These are phyloP conservation scores for Papilio gigon DNA, from an alignment of 2,888 invertebrate species.

Conservation along the genomic window DNA sequence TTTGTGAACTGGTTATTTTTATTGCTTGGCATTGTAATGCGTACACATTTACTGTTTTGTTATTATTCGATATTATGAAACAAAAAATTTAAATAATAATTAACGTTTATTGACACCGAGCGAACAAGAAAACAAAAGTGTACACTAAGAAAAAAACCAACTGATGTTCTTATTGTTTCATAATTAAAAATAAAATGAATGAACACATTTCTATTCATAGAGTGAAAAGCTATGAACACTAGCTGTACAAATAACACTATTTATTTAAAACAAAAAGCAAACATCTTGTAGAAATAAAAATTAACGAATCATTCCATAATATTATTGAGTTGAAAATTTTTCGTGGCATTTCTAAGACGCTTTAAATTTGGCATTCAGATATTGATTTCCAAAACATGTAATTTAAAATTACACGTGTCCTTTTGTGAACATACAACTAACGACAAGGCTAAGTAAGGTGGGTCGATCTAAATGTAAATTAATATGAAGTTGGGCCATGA, in stretches of 20 bases:
- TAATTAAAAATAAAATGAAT: not conserved
- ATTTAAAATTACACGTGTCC: not conserved
- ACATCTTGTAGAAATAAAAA: too few relatives aligned
- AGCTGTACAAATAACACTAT: not conserved
- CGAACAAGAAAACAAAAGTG: not conserved
- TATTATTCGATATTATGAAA: too few relatives aligned
- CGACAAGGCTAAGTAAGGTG: slow-evolving; percentile 8
- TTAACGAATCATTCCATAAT: too few relatives aligned
- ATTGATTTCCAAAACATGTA: not conserved
- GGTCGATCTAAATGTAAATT: not conserved
- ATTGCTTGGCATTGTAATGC: too few relatives aligned
- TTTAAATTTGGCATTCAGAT: not conserved
- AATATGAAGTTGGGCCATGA: not conserved
- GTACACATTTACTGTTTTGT: too few relatives aligned
- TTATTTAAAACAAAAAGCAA: not conserved
- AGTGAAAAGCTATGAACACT: not conserved
- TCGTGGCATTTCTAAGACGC: not conserved
- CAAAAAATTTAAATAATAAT: too few relatives aligned
- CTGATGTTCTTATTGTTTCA: not conserved
- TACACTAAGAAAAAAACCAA: not conserved
- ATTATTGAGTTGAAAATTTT: not conserved
- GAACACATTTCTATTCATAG: not conserved
- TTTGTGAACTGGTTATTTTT: too few relatives aligned
- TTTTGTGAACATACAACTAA: not conserved
- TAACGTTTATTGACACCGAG: too few relatives aligned